These are phyloP conservation scores for Steinernema scapterisci DNA, from an alignment of 2,888 invertebrate genomes.

Conservation along the genomic window DNA sequence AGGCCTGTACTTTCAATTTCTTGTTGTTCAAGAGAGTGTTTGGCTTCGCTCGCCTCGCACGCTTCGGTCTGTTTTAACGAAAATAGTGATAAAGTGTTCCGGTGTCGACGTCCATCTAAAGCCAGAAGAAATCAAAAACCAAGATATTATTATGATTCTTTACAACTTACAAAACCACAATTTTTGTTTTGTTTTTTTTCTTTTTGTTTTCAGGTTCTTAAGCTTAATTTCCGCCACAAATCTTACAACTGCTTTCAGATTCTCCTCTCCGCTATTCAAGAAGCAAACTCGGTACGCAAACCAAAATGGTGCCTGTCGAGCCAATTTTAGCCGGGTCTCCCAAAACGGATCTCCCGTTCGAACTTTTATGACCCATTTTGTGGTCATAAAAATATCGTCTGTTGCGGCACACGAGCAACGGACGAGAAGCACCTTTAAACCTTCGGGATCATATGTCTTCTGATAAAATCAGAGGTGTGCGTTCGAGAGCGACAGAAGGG, in stretches of 20 bases:
- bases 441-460: conserved; percentile 24
- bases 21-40: conserved; percentile 1
- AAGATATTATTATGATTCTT: too few species aligned
- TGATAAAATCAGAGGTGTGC: conserved; percentile 12
- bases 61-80: too few species aligned
- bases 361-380: conserved; percentile 6
- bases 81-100: too few species aligned
- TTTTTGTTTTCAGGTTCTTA: too few species aligned
- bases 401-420: conserved; percentile 9
- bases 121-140: too few species aligned
- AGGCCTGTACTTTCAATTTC: conserved; percentile 2
- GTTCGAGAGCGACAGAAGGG: conserved; percentile 23
- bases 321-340: neutral
- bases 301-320: neutral
- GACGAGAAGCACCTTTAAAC: conserved; percentile 12
- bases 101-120: too few species aligned
- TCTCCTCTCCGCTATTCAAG: neutral
- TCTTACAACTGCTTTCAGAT: too few species aligned
- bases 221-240: too few species aligned
- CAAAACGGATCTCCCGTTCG: conserved; percentile 5
- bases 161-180: too few species aligned
- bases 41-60: neutral
- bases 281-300: neutral
- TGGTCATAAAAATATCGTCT: conserved; percentile 8
- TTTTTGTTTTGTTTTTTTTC: too few species aligned